phyloP scores from a whole-genome alignment of 1,140 invertebrate genomes.

The Bombus cullumanus region DNA sequence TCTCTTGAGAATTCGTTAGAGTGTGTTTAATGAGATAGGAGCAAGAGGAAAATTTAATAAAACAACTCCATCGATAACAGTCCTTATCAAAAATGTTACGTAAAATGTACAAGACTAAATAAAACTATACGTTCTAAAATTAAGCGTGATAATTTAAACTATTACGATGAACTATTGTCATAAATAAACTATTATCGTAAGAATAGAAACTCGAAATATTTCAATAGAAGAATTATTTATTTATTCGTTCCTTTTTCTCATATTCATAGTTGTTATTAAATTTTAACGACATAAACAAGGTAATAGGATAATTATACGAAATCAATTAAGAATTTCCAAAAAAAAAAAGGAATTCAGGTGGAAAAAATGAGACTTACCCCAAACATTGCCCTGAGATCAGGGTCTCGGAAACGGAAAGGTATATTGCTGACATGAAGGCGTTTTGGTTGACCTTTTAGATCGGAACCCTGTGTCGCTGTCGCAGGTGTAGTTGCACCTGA shows the following conservation, averaged over 20 bases:
- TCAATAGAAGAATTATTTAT: too few relatives aligned
- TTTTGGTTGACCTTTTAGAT: slow-evolving; percentile 89
- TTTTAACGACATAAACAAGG: too few relatives aligned
- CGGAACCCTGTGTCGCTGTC: slow-evolving; percentile 78
- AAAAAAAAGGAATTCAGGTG: neutral
- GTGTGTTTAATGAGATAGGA: neutral
- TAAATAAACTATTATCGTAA: neutral
- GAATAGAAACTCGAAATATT: too few relatives aligned
- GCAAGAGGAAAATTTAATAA: too few relatives aligned
- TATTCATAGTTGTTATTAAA: too few relatives aligned
- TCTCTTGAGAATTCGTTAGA: slow-evolving; percentile 1
- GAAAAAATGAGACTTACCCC: slow-evolving; percentile 90
- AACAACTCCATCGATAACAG: neutral
- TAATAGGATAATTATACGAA: neutral
- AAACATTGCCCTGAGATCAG: slow-evolving; percentile 98
- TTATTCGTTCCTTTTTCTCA: too few relatives aligned
- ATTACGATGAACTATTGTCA: neutral
- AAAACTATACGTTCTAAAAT: neutral
- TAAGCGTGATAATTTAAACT: neutral
- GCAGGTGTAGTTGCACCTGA: slow-evolving; percentile 82
- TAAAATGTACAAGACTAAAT: neutral
- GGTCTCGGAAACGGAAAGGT: slow-evolving; percentile 99
- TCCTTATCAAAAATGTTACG: too few relatives aligned
- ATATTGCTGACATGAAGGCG: slow-evolving; percentile 98
- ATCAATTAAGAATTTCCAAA: neutral